Percentiles rank a stretch among this genome's conserved stretches.
These are phyloP conservation scores for Romanogobio albipinnatus DNA, from an alignment of 2,113 vertebrate species.

Conservation along the genomic window DNA sequence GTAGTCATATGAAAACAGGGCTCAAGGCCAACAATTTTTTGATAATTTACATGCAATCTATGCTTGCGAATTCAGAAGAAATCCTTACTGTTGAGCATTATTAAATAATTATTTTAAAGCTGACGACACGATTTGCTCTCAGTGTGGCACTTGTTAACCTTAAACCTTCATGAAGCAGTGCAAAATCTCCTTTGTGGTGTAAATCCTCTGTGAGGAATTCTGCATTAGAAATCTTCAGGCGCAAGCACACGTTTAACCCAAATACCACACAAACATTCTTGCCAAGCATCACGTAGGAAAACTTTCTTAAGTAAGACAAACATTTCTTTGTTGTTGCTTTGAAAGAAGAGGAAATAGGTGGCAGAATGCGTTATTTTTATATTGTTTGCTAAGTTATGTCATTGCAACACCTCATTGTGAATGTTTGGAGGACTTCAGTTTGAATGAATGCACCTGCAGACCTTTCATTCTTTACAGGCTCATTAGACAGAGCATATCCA, in stretches of 20 bases:
- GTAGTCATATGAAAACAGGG: no score
- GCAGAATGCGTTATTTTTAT: background rate
- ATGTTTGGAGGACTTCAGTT: background rate
- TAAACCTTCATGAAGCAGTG: background rate
- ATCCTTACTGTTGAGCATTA: background rate
- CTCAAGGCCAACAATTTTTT: no score
- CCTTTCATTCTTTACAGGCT: background rate
- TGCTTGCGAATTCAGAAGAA: background rate
- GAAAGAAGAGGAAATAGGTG: background rate
- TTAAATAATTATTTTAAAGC: background rate
- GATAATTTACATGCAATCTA: background rate
- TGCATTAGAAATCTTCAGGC: background rate
- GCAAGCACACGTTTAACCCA: background rate
- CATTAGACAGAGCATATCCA: background rate
- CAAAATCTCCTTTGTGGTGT: background rate
- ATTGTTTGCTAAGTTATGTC: background rate
- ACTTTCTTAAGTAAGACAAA: background rate
- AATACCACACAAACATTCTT: background rate
- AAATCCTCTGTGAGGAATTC: conserved; percentile 26
- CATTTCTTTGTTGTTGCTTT: background rate
- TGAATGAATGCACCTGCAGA: conserved; percentile 9
- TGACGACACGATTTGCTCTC: background rate
- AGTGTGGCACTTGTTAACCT: background rate
- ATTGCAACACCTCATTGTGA: background rate
- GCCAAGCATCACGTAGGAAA: background rate